Base-by-base conservation (phyloP, 2,888 invertebrate genomes). In the Adelognathus sp. region DNA sequence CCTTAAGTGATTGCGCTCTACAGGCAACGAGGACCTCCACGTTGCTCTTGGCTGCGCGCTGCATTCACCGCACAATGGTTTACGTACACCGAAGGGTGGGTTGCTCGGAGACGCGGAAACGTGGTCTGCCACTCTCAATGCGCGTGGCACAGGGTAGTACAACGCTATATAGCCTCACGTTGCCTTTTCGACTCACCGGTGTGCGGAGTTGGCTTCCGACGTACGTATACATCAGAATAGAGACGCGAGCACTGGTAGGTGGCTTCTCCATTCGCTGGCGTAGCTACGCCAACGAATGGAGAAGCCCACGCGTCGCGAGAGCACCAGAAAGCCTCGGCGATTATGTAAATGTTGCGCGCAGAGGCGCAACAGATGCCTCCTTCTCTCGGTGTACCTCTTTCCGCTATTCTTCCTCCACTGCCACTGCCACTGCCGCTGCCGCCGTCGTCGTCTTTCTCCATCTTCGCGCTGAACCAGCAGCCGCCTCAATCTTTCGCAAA, bases 281-380 rank as follows among this genome's bases (percentile, higher is more conserved):
- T 54, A 54, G 67, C 67, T 41, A 54, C 27, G n/a, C n/a, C 24
- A 66, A 36, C 21, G 61, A 71, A 67, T 69, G 52, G 46, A 58
- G 63, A 66, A 73, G 58, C 44, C 31, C 58, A 60, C 60, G 76
- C 56, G 56, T 63, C 73, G 61, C 31, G 39, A 36, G 11, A 36
- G 72, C 74, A 69, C 41, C 76, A 74, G 76, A 79, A 72, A 81
- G 76, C 79, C 84, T 84, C 71, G 83, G 86, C 89, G 89, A 90
- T 90, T 90, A 90, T 90, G 90, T 86, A 90, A 90, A 90, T 90
- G 87, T 86, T 89, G 88, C 86, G 89, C 88, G 87, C 85, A 86
- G 89, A 90, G 85, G 90, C 89, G 90, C 90, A 90, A 90, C 90
- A 90, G 90, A 90, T 90, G 90, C 88, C 86, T 88, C 83, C 83